phyloP scores from a whole-genome alignment of 2,113 vertebrate genomes.

The Gambusia affinis region DNA sequence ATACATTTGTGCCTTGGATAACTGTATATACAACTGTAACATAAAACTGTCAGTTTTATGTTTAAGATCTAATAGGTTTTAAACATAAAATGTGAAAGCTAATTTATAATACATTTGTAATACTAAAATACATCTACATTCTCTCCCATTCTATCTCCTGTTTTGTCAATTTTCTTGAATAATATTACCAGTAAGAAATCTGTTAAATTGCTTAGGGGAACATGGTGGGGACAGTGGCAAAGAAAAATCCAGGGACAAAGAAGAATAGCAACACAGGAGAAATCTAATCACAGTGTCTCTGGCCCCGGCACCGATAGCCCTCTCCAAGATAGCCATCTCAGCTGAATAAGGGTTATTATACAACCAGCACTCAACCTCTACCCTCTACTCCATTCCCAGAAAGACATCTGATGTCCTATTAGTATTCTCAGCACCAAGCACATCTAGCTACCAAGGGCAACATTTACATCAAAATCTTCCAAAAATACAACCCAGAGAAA shows the following conservation, averaged over 20 bases:
- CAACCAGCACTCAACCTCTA: constrained; percentile 65
- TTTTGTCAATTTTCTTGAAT: constrained; percentile 14
- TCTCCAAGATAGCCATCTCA: constrained; percentile 66
- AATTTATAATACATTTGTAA: neutral
- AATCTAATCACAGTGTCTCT: constrained; percentile 76
- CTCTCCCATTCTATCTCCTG: neutral
- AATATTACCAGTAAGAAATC: constrained; percentile 14
- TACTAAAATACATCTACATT: neutral
- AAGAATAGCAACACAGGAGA: constrained; percentile 62
- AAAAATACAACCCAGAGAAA: constrained; percentile 44
- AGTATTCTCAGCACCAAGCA: constrained; percentile 56
- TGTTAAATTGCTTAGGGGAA: constrained; percentile 45
- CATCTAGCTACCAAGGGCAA: constrained; percentile 56
- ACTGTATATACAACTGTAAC: no score
- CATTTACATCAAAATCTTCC: constrained; percentile 64
- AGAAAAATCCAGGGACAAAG: constrained; percentile 48
- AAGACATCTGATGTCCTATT: constrained; percentile 50
- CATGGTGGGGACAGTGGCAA: constrained; percentile 31
- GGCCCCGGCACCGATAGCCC: constrained; percentile 59
- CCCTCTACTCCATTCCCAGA: constrained; percentile 48
- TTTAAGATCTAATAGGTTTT: neutral
- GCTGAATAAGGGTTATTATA: constrained; percentile 76
- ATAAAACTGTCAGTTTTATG: no score
- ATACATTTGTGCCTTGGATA: neutral
- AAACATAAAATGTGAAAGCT: neutral